Conservation (phyloP, 2,113 vertebrate genomes). For the Prochilodus magdalenae region DNA sequence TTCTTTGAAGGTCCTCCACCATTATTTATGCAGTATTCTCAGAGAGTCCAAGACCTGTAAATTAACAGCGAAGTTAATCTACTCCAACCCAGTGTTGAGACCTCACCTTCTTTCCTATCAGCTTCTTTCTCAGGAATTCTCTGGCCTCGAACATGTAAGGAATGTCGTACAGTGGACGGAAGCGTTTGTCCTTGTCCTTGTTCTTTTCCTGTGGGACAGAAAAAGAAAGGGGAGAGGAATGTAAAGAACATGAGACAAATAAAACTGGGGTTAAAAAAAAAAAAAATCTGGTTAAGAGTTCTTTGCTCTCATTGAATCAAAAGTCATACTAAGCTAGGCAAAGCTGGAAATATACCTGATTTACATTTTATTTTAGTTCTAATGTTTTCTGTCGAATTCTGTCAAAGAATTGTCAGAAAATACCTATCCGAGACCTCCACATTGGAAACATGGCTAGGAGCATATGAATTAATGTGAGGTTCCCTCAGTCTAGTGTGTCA, state of each 20-base stretch:
- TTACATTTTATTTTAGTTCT: not conserved
- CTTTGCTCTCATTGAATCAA: slow-evolving; percentile 1
- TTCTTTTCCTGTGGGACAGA: slow-evolving; percentile 74
- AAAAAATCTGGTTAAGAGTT: not conserved
- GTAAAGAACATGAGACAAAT: not conserved
- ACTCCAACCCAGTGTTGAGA: not conserved
- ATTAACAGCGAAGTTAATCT: not conserved
- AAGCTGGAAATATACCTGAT: not conserved
- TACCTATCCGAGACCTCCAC: not conserved
- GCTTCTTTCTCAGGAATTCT: slow-evolving; percentile 97
- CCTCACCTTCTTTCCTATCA: slow-evolving; percentile 95
- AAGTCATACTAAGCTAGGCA: not conserved
- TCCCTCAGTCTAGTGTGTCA: not conserved
- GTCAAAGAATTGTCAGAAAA: not conserved
- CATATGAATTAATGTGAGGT: slow-evolving; percentile 17
- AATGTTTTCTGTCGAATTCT: too few relatives aligned
- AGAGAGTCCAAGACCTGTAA: not conserved
- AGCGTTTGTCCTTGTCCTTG: slow-evolving; percentile 97
- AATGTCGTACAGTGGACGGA: slow-evolving; percentile 96
- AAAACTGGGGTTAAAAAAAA: too few relatives aligned
- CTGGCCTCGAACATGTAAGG: slow-evolving; percentile 99
- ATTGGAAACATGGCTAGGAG: slow-evolving; percentile 5
- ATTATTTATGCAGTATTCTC: too few relatives aligned
- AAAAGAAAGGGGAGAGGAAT: not conserved
- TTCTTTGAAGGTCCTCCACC: too few relatives aligned